These are phyloP conservation scores for Hoplias malabaricus DNA, from an alignment of 2,113 vertebrate species.

Conservation along the genomic window DNA sequence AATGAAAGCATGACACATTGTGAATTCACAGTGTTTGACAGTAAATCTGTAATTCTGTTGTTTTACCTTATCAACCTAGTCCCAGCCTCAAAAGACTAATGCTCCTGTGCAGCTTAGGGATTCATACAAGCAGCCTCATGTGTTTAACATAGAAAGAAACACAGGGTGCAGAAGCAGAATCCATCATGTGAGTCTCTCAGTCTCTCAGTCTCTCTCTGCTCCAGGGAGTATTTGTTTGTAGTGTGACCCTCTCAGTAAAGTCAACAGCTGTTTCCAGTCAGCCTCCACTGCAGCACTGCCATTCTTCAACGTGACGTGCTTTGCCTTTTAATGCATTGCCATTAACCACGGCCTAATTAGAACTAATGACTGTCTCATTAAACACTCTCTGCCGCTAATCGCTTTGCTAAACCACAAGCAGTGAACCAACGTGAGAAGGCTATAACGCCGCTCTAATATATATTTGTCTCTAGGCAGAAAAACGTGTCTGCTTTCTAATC, in stretches of 20 bases:
- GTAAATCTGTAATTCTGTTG: neutral
- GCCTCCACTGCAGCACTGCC: slow-evolving; percentile 44
- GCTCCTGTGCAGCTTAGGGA: slow-evolving; percentile 1
- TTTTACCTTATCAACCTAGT: neutral
- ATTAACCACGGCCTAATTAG: slow-evolving; percentile 91
- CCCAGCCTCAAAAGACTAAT: slow-evolving; percentile 14
- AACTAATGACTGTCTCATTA: slow-evolving; percentile 87
- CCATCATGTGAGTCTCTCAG: slow-evolving; percentile 26
- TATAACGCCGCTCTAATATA: slow-evolving; percentile 65
- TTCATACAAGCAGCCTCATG: slow-evolving; percentile 16
- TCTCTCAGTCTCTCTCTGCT: slow-evolving; percentile 15
- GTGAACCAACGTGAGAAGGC: slow-evolving; percentile 57
- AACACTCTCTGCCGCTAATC: slow-evolving; percentile 81
- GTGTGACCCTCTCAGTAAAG: slow-evolving; percentile 61
- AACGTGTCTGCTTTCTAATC: slow-evolving; percentile 70
- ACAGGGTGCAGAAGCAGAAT: slow-evolving; percentile 31
- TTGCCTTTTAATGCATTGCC: slow-evolving; percentile 82
- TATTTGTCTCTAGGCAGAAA: slow-evolving; percentile 66
- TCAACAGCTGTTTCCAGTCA: slow-evolving; percentile 70
- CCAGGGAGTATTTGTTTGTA: slow-evolving; percentile 59
- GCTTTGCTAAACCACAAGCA: slow-evolving; percentile 63
- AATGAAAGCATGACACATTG: neutral
- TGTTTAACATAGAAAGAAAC: slow-evolving; percentile 43
- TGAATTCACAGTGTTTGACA: neutral
- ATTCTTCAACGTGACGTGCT: slow-evolving; percentile 69